These are phyloP conservation scores for Phataginus tetradactyla DNA, from an alignment of 2,797 vertebrate species.

Conservation along the genomic window DNA sequence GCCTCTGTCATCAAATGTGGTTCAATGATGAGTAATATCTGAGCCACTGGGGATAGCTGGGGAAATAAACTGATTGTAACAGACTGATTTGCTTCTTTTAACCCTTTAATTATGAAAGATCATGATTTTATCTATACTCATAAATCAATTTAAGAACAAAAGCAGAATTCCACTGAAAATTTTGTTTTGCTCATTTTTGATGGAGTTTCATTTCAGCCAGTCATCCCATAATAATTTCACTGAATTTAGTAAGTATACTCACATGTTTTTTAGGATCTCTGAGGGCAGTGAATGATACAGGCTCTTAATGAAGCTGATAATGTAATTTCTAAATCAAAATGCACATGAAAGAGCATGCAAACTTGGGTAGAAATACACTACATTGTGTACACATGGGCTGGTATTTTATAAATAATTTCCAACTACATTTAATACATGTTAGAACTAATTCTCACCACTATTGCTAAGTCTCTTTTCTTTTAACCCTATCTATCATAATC, in stretches of 20 bases:
- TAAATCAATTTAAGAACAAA: neutral
- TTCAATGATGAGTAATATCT: neutral
- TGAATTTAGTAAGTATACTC: neutral
- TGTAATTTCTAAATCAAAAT: slow-evolving; percentile 28
- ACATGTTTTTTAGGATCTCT: neutral
- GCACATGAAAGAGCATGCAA: neutral
- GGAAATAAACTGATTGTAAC: neutral
- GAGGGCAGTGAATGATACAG: neutral
- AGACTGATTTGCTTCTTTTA: neutral
- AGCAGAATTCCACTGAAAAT: neutral
- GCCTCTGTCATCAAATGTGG: neutral
- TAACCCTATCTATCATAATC: slow-evolving; percentile 26
- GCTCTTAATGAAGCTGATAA: neutral
- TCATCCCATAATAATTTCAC: neutral
- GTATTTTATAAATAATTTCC: slow-evolving; percentile 11
- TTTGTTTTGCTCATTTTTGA: neutral
- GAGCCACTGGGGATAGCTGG: neutral
- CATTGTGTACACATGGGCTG: neutral
- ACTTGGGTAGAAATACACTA: neutral
- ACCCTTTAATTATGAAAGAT: neutral
- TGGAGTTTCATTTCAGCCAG: neutral
- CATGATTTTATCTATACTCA: neutral
- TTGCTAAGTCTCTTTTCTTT: neutral
- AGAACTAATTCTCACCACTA: neutral
- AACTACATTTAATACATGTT: neutral